Percentiles rank a stretch among this genome's conserved stretches.
Conservation (phyloP, 2,888 invertebrate species). For the Amiota minor region DNA sequence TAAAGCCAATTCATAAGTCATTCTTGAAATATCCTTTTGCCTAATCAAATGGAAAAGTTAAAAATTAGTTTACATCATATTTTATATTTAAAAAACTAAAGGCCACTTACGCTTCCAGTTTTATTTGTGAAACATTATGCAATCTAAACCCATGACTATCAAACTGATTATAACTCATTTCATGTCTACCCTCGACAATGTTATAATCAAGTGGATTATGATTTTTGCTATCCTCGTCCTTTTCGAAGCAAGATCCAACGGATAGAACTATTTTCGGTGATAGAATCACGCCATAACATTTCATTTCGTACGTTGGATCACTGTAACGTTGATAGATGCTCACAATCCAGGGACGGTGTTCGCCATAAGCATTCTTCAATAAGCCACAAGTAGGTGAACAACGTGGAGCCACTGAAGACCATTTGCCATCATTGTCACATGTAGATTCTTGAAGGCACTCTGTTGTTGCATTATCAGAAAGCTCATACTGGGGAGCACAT, state of each 20-base stretch:
- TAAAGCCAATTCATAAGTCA: conserved; percentile 35
- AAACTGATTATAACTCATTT: neutral
- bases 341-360: conserved; percentile 63
- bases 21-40: neutral
- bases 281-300: conserved; percentile 37
- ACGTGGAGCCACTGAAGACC: conserved; percentile 51
- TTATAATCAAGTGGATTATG: conserved; percentile 5
- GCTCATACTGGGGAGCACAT: conserved; percentile 46
- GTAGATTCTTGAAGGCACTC: conserved; percentile 11
- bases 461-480: neutral
- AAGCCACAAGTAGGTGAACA: conserved; percentile 62
- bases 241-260: conserved; percentile 21
- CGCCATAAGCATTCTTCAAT: conserved; percentile 22
- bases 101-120: conserved; percentile 40
- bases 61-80: neutral
- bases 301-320: conserved; percentile 1
- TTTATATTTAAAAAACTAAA: neutral
- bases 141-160: conserved; percentile 33
- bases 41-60: neutral
- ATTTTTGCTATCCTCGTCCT: neutral
- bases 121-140: conserved; percentile 49
- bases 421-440: conserved; percentile 57
- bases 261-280: conserved; percentile 38
- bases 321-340: conserved; percentile 46
- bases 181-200: conserved; percentile 38